Conservation (phyloP, 1,140 invertebrate species). For the Drosophila pseudoananassae region DNA sequence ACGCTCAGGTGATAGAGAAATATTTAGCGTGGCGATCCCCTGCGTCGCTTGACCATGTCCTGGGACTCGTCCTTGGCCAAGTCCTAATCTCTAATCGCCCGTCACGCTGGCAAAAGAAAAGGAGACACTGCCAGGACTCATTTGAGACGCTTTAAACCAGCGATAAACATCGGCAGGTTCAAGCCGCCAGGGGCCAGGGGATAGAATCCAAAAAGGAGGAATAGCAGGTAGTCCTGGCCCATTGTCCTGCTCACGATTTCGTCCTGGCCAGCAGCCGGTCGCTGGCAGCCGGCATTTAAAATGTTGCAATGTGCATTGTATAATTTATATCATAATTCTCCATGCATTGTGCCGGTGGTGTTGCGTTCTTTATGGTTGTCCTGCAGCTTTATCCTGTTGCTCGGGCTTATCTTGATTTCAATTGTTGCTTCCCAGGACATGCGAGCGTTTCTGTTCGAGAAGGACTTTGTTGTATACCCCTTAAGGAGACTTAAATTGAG, state of each 20-base stretch:
- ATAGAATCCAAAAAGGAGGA: not conserved
- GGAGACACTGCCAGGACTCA: conserved; percentile 43
- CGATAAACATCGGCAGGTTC: conserved; percentile 77
- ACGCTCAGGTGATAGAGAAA: conserved; percentile 40
- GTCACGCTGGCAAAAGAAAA: conserved; percentile 64
- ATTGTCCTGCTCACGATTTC: conserved; percentile 70
- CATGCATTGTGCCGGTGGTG: conserved; percentile 39
- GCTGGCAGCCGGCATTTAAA: conserved; percentile 58
- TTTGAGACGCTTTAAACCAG: conserved; percentile 66
- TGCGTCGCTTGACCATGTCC: conserved; percentile 35
- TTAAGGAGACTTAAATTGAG: conserved; percentile 25
- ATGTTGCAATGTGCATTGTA: conserved; percentile 80
- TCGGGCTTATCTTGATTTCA: conserved; percentile 65
- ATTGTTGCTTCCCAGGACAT: conserved; percentile 33
- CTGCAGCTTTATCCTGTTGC: conserved; percentile 63
- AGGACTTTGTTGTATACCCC: conserved; percentile 5
- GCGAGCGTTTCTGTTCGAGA: conserved; percentile 9
- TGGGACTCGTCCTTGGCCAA: conserved; percentile 41
- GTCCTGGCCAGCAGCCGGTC: conserved; percentile 35
- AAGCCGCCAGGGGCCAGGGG: conserved; percentile 17
- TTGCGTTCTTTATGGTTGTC: conserved; percentile 47
- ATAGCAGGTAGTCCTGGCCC: conserved; percentile 61
- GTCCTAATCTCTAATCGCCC: conserved; percentile 75
- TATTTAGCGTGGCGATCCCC: conserved; percentile 35
- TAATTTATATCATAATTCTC: conserved; percentile 79